Evolutionary conservation across 1,140 invertebrate species (phyloP).

Genomic region (Drosophila baimaii): DNA sequence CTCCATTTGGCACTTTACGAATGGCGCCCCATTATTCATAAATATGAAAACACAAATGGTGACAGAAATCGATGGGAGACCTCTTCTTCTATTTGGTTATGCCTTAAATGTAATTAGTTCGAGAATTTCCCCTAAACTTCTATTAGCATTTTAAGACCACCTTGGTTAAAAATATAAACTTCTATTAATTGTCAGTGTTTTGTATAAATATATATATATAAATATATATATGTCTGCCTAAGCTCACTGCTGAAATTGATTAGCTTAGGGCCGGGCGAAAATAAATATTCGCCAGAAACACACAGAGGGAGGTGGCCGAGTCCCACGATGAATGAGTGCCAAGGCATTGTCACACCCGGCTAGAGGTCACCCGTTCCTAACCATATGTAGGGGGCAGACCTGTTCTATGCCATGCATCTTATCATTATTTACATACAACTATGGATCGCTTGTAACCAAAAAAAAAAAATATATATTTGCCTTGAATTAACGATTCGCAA

Average conservation of each 20-base stretch:
- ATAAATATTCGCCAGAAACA: constrained; percentile 16
- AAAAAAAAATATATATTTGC: no score
- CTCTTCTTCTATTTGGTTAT: constrained; percentile 45
- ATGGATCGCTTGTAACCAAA: constrained; percentile 36
- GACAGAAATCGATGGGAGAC: constrained; percentile 66
- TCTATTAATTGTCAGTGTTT: constrained; percentile 47
- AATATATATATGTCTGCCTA: constrained; percentile 16
- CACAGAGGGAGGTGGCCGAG: no score
- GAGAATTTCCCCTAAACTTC: constrained; percentile 58
- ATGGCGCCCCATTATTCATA: constrained; percentile 72
- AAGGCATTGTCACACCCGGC: constrained; percentile 36
- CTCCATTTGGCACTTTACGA: constrained; percentile 60
- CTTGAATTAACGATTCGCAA: constrained; percentile 37
- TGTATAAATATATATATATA: constrained; percentile 10
- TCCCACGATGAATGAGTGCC: constrained; percentile 6
- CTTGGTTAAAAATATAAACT: constrained; percentile 52
- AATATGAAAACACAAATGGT: constrained; percentile 16
- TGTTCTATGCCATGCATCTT: constrained; percentile 36
- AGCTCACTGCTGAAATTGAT: constrained; percentile 40
- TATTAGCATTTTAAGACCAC: constrained; percentile 63
- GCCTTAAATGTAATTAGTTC: constrained; percentile 66
- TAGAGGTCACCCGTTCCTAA: constrained; percentile 25
- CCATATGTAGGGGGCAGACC: constrained; percentile 21
- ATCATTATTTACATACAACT: constrained; percentile 65
- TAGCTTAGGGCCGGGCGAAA: constrained; percentile 2